Evolutionary conservation across 1,140 invertebrate species (phyloP), one percentile per base, ranked within the genome.

Genomic region (Chironomus tepperi): DNA sequence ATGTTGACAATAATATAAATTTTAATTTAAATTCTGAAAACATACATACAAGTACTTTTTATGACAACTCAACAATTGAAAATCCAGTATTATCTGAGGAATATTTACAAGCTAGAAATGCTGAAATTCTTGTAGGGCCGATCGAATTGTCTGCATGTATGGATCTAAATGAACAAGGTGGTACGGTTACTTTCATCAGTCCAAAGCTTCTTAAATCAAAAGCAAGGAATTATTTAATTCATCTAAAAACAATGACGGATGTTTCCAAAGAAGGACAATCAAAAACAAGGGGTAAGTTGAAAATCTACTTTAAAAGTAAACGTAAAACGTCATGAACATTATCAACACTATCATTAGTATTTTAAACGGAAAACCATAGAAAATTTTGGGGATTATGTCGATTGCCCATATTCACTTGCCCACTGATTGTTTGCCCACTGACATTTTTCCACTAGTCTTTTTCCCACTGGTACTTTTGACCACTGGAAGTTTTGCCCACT

Each of bases 101-200:
- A 81, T 96, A 95, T 83, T 84, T 94, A 47, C 88, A 91, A 76
- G 89, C 90, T 10, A 92, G 95, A 79, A 94, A 95, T 83, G 93
- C 92, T 0, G 94, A 96, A 80, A 91, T 97, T 74, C 81, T 97
- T 9, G 95, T 93, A 75, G 95, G 95, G 2, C 95, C 95, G 8
- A 86, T 96, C 1, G 88, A 91, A 78, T 83, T 97, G 3, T 87
- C 89, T 9, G 88, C 89, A 1, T 92, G 91, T 76, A 85, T 96
- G 75, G 94, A 97, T 82, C 79, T 96, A 67, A 93, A 92, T 0
- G 93, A 93, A 78, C 90, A 92, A 78, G 89, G 89, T 34, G 94
- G 94, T 10, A 89, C 89, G 19, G 86, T 96, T 7, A 94, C 93
- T 15, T 84, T 97, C 15, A 93, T 94, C 0, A 96, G 94, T 78